Conservation (phyloP, 2,113 vertebrate species). For the Colius striatus region DNA sequence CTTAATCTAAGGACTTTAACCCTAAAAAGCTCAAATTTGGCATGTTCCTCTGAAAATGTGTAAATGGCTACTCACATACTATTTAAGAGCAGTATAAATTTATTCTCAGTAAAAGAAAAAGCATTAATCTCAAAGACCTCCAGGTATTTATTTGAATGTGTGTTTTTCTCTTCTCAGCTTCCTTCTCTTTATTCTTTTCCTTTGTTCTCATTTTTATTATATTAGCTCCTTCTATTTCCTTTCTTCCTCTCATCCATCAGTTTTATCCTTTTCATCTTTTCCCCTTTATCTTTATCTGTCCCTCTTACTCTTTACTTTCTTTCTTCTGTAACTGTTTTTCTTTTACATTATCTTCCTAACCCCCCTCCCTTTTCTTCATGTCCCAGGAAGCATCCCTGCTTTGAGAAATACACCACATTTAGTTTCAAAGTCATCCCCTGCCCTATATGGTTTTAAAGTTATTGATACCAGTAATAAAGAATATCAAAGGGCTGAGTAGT, state of each 20-base stretch:
- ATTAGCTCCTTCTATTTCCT: slow-evolving; percentile 6
- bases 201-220: slow-evolving; percentile 40
- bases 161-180: neutral
- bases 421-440: neutral
- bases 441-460: neutral
- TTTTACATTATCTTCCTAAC: neutral
- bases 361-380: neutral
- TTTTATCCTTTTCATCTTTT: slow-evolving; percentile 46
- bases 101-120: neutral
- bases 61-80: neutral
- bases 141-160: neutral
- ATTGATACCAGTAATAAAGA: slow-evolving; percentile 1
- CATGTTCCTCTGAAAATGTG: neutral
- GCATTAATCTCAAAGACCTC: neutral
- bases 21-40: neutral
- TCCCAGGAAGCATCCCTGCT: neutral
- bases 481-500: neutral
- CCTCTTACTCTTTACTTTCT: slow-evolving; percentile 15
- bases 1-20: neutral
- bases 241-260: slow-evolving; percentile 49
- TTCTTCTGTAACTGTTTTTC: neutral
- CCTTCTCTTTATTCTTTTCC: slow-evolving; percentile 1
- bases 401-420: neutral
- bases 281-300: neutral
- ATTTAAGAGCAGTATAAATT: neutral